These are phyloP conservation scores for Drosophila buzzatii DNA, from an alignment of 2,888 invertebrate species.

Conservation along the genomic window DNA sequence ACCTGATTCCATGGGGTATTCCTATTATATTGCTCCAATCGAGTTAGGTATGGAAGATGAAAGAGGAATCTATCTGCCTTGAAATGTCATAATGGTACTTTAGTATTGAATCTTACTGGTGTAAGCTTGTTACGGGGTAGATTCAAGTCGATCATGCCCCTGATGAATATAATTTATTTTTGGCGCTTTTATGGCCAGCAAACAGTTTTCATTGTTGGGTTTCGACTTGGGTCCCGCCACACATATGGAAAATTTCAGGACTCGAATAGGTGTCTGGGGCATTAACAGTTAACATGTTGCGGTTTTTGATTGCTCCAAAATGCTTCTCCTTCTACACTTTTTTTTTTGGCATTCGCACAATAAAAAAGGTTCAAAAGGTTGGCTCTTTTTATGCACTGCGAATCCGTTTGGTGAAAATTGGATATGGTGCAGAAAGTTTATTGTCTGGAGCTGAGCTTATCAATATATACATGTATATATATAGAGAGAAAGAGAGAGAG, in stretches of 20 bases:
- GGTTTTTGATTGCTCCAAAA: slow-evolving; percentile 73
- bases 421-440: slow-evolving; percentile 1
- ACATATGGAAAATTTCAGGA: slow-evolving; percentile 38
- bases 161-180: slow-evolving; percentile 77
- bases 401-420: slow-evolving; percentile 4
- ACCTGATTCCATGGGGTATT: not conserved
- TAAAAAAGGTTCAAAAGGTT: slow-evolving; percentile 53
- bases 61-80: not conserved
- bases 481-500: not conserved
- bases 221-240: slow-evolving; percentile 15
- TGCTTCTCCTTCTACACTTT: slow-evolving; percentile 43
- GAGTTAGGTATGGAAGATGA: not conserved
- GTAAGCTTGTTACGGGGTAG: not conserved
- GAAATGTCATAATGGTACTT: not conserved
- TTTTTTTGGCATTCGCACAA: slow-evolving; percentile 47
- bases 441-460: slow-evolving; percentile 36
- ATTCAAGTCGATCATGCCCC: slow-evolving; percentile 9
- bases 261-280: slow-evolving; percentile 74
- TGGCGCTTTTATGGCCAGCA: slow-evolving; percentile 58
- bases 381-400: slow-evolving; percentile 5
- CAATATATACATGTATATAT: slow-evolving; percentile 22
- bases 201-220: slow-evolving; percentile 43
- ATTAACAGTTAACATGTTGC: slow-evolving; percentile 79
- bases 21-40: no score
- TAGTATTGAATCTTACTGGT: not conserved